phyloP scores from a whole-genome alignment of 2,797 vertebrate species.

The Sciurus vulgaris region DNA sequence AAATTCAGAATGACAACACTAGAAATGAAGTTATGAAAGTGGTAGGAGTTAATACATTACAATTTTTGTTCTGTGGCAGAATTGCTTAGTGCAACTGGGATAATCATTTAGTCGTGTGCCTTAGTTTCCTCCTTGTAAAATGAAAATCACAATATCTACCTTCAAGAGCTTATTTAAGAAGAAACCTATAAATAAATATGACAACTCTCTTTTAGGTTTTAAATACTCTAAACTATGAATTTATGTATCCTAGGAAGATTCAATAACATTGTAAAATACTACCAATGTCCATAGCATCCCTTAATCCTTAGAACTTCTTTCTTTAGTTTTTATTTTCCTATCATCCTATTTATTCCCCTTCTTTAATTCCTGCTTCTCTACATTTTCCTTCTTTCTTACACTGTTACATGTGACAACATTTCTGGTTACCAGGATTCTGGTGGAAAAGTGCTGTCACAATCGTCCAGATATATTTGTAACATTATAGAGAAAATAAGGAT shows the following conservation, averaged over 20 bases:
- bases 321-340: background rate
- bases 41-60: background rate
- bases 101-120: background rate
- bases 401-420: background rate
- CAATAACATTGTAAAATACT: background rate
- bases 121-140: conserved; percentile 33
- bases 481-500: background rate
- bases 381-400: background rate
- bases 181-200: conserved; percentile 38
- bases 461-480: background rate
- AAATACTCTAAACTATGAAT: background rate
- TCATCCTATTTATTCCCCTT: background rate
- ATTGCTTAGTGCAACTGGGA: background rate
- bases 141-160: conserved; percentile 34
- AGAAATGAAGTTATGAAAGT: background rate
- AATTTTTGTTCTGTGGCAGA: background rate
- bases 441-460: background rate
- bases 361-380: background rate
- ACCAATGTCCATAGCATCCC: background rate
- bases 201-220: background rate
- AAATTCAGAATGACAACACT: background rate
- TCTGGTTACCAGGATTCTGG: background rate
- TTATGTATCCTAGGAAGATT: background rate
- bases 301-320: background rate
- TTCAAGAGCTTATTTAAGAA: background rate